Evolutionary conservation across 1,140 invertebrate genomes (phyloP).

Genomic region (Achatina immaculata): DNA sequence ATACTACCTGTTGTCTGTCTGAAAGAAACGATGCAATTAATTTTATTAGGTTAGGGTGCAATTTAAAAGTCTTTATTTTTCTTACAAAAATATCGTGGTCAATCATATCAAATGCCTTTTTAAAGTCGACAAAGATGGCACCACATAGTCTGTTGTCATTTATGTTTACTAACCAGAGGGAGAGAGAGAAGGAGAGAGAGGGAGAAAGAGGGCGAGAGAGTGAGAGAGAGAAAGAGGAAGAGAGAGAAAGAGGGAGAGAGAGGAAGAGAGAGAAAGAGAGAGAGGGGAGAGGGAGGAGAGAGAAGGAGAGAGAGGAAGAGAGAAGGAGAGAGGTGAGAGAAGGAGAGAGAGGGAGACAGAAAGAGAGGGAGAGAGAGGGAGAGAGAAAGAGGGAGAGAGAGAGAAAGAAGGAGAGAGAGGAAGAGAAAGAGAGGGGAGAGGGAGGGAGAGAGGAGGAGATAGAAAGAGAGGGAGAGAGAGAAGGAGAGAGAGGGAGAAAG

Average conservation of each 20-base stretch:
- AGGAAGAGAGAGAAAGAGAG: background rate
- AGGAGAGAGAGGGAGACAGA: conserved; percentile 14
- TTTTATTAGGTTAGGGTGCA: too few species aligned
- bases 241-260: background rate
- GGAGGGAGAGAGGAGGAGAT: too few species aligned
- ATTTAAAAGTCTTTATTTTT: too few species aligned
- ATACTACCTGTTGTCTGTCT: too few species aligned
- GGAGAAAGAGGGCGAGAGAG: background rate
- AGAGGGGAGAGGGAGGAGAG: background rate
- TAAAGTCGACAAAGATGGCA: too few species aligned
- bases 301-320: conserved; percentile 12
- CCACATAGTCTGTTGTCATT: too few species aligned
- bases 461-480: background rate
- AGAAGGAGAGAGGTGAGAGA: background rate
- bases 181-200: conserved; percentile 10
- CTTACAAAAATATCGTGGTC: too few species aligned
- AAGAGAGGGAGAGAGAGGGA: conserved; percentile 26
- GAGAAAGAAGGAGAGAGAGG: conserved; percentile 20
- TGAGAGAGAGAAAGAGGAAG: background rate
- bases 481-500: background rate
- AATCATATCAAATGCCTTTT: too few species aligned
- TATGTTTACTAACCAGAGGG: background rate
- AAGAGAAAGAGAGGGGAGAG: conserved; percentile 20
- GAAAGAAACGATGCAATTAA: too few species aligned
- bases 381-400: background rate